Base-by-base conservation (phyloP, 2,113 vertebrate genomes). In the Noturus placidus region DNA sequence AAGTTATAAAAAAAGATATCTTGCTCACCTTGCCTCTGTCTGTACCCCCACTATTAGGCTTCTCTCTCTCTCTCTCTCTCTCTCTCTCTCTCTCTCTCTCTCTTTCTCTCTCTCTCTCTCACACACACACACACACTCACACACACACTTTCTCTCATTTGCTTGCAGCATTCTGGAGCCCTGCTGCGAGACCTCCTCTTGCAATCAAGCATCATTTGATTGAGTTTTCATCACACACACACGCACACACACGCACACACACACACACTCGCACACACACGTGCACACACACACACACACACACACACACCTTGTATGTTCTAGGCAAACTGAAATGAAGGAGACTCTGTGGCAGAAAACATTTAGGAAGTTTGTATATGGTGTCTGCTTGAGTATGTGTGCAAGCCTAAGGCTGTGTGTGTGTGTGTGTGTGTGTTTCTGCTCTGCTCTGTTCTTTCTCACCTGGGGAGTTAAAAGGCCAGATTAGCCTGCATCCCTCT, bases 171-270 rank as follows among this genome's bases (percentile, higher is more conserved):
- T 38, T 69, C 38, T 84, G 76, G 56, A 87, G 74, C 50, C 89
- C 74, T 61, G 67, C 88, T 89, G 87, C 14, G 88, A 86, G 86
- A 80, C 67, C 72, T 88, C 88, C 87, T 91, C 87, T 63, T 10
- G 67, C 87, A 89, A 91, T 89, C 88, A 91, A 81, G 84, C 86
- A 82, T 82, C 67, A 74, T 91, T 89, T 91, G 88, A 91, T 91
- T 89, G 84, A 86, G 82, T 87, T 91, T 88, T 89, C 72, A 82
- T 52, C 72, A 50, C 67, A 7, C 63, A 46, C 86, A 10, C 70
- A 7, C 77, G 69, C 67, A 30, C 50, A 42, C 77, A 10, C 69
- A 67, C 52, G 35, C 52, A 20, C 38, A 57, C 65, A 27, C 81
- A 42, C 59, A 81, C 46, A 46, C 85, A 81, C 38, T 46, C 65